These are phyloP conservation scores for Palythoa grandiflora DNA, from an alignment of 92 coral and sea anemone genomes.

Conservation along the genomic window DNA sequence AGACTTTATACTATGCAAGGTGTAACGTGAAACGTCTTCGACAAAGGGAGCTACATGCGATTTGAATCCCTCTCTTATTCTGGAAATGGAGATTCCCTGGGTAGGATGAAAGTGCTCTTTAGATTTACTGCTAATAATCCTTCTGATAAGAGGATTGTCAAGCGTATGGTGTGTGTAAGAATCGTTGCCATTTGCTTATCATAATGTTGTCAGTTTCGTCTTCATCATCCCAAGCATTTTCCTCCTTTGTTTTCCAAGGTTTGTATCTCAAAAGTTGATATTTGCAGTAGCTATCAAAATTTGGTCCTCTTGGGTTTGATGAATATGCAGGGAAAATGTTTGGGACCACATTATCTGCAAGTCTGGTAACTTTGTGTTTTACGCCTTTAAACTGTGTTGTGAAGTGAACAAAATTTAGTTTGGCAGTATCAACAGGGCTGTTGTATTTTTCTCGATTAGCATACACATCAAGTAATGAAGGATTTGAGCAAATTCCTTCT, in stretches of 20 bases:
- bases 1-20: too few relatives aligned
- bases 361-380: constrained; percentile 63
- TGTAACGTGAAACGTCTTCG: too few relatives aligned
- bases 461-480: constrained; percentile 59
- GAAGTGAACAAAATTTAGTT: constrained; percentile 68
- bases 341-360: constrained; percentile 75
- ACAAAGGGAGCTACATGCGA: too few relatives aligned
- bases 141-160: too few relatives aligned
- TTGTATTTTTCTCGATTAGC: constrained; percentile 56
- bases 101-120: too few relatives aligned
- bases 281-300: constrained; percentile 73
- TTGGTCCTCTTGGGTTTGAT: constrained; percentile 80
- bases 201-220: too few relatives aligned
- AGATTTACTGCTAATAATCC: too few relatives aligned
- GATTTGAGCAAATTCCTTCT: constrained; percentile 54
- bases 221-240: too few relatives aligned
- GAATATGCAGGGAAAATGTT: constrained; percentile 68
- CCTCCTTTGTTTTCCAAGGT: constrained; percentile 66
- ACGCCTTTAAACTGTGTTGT: constrained; percentile 74
- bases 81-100: too few relatives aligned
- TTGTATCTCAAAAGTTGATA: constrained; percentile 76
- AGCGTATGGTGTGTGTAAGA: too few relatives aligned
- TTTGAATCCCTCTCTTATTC: too few relatives aligned
- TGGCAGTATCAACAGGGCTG: constrained; percentile 51
- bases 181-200: too few relatives aligned